Evolutionary conservation across 2,797 vertebrate genomes (phyloP).

Genomic region (Pagetopsis macropterus): DNA sequence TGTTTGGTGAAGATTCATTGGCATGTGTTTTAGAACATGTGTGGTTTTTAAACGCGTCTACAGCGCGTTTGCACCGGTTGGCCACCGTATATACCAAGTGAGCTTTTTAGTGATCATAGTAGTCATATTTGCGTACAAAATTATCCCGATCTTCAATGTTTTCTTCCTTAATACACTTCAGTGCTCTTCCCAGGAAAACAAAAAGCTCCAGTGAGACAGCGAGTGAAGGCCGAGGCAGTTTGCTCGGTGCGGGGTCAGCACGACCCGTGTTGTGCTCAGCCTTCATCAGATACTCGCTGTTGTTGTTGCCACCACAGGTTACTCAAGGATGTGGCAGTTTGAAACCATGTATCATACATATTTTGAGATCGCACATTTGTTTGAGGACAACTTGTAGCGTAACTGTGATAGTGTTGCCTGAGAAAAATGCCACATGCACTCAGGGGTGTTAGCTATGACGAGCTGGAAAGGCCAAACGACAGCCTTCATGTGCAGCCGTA

Average conservation of each 20-base stretch:
- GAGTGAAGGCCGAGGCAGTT: slow-evolving; percentile 31
- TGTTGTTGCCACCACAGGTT: slow-evolving; percentile 29
- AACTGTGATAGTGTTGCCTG: slow-evolving; percentile 24
- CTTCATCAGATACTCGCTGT: slow-evolving; percentile 38
- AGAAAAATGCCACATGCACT: slow-evolving; percentile 31
- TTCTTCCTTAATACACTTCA: background rate
- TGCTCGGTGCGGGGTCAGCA: slow-evolving; percentile 34
- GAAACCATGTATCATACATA: background rate
- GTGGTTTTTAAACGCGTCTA: too few species aligned
- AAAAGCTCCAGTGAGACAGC: background rate
- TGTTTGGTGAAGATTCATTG: too few species aligned
- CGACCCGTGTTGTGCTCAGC: slow-evolving; percentile 54
- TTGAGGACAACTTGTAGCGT: slow-evolving; percentile 35
- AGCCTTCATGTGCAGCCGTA: slow-evolving; percentile 65
- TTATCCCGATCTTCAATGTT: background rate
- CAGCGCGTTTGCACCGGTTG: too few species aligned
- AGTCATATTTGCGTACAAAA: background rate
- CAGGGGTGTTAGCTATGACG: background rate
- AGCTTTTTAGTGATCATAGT: too few species aligned
- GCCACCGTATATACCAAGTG: too few species aligned
- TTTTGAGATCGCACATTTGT: slow-evolving; percentile 42
- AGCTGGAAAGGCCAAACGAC: background rate
- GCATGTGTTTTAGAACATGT: too few species aligned
- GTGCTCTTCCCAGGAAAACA: background rate
- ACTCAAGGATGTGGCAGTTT: slow-evolving; percentile 30